phyloP scores from a whole-genome alignment of 2,113 vertebrate genomes.

The Jaculus jaculus region DNA sequence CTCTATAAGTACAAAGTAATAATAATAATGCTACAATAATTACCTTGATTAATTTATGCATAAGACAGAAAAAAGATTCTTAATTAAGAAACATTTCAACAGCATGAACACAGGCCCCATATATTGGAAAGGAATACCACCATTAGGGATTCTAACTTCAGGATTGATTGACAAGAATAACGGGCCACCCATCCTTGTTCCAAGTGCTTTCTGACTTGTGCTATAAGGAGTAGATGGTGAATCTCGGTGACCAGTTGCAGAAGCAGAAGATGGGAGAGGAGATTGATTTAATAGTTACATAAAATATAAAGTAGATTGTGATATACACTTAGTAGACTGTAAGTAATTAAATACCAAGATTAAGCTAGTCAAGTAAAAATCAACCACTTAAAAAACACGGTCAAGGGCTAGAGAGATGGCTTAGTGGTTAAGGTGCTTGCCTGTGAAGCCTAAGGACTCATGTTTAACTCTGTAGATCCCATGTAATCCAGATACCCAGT shows the following conservation, averaged over 20 bases:
- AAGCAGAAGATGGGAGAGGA: not conserved
- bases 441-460: too few species aligned
- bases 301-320: not conserved
- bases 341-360: slow-evolving; percentile 15
- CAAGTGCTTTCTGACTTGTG: not conserved
- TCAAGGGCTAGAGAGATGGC: not conserved
- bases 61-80: slow-evolving; percentile 75
- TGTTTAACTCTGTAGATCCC: too few species aligned
- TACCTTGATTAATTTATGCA: slow-evolving; percentile 82
- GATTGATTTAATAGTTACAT: not conserved
- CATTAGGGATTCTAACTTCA: slow-evolving; percentile 62
- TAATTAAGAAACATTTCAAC: slow-evolving; percentile 79
- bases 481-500: too few species aligned
- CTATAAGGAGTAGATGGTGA: not conserved
- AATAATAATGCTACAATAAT: slow-evolving; percentile 80
- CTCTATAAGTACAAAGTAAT: slow-evolving; percentile 79
- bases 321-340: not conserved
- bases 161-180: slow-evolving; percentile 7
- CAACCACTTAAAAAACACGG: not conserved
- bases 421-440: too few species aligned
- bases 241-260: not conserved
- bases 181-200: not conserved
- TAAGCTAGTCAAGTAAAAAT: slow-evolving; percentile 22
- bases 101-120: slow-evolving; percentile 58
- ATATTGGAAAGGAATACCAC: slow-evolving; percentile 60